Conservation (phyloP, 2,888 invertebrate genomes). For the Lasius fuliginosus region DNA sequence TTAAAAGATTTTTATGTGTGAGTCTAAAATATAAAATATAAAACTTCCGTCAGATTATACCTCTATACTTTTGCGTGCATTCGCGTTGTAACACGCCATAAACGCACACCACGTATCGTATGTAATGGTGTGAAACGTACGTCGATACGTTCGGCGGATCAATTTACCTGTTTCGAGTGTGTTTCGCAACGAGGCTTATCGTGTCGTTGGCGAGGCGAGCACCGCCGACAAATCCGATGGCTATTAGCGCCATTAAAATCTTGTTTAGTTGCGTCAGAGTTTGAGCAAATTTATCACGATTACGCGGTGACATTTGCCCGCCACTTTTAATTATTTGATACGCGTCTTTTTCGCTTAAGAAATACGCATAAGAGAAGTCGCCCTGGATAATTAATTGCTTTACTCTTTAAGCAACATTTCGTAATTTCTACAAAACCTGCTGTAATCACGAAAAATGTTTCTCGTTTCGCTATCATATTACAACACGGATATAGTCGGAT, state of each 20-base stretch:
- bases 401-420: conserved; percentile 15
- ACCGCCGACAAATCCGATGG: conserved; percentile 38
- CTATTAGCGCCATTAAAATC: conserved; percentile 61
- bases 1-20: background rate
- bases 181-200: conserved; percentile 62
- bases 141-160: conserved; percentile 55
- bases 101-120: background rate
- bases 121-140: conserved; percentile 9
- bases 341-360: background rate
- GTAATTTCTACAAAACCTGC: conserved; percentile 32
- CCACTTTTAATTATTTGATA: conserved; percentile 41
- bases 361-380: background rate
- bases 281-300: conserved; percentile 33
- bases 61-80: background rate
- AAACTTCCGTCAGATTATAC: background rate
- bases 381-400: conserved; percentile 31
- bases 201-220: conserved; percentile 45
- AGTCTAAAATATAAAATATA: background rate
- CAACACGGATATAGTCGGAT: background rate
- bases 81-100: conserved; percentile 9
- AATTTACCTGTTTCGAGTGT: conserved; percentile 58
- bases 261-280: conserved; percentile 57
- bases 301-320: conserved; percentile 52
- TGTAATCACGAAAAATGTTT: conserved; percentile 23
- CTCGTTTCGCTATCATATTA: conserved; percentile 29